Evolutionary conservation across 2,797 vertebrate genomes (phyloP), one percentile per base, ranked within the genome.

Genomic region (Rhinella marina): DNA sequence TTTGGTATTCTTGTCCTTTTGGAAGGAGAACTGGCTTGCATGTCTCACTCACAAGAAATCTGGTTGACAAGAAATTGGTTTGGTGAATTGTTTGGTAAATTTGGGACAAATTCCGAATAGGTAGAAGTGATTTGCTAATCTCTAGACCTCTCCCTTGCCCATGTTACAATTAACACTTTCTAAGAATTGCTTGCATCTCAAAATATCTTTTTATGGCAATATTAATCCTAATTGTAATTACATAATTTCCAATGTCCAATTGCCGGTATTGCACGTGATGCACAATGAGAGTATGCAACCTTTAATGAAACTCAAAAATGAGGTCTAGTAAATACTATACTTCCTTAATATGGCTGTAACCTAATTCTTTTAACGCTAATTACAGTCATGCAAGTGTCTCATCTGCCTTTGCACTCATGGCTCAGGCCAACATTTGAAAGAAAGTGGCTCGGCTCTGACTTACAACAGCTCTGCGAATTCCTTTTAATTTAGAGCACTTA

Each of bases 401-500:
- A 93, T 87, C 79, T 93, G 95, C 90, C 91, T 91, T 92, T 93
- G 92, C 95, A 93, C 94, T 94, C 92, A 90, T 91, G 93, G 93
- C 93, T 94, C 93, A 91, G 95, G 94, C 94, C 94, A 93, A 93
- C 86, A 61, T 95, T 83, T 93, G 93, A 94, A 93, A 92, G 93
- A 92, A 94, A 94, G 92, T 92, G 56, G 93, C 93, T 95, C 89
- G 90, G 91, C 92, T 61, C 92, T 93, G 94, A 94, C 94, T 95
- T 94, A 94, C 90, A 93, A 91, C 93, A 93, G 93, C 92, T 93
- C 94, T 92, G 92, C 4, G 82, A 93, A 94, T 94, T 94, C 93
- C 93, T 93, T 94, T 95, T 95, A 95, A 96, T 96, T 96, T 96
- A 95, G 93, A 95, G 92, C 92, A 93, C 93, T 94, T 94, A 94